Evolutionary conservation across 1,140 invertebrate species (phyloP), one percentile per base, ranked within the genome.

Genomic region (Gryon sp.): DNA sequence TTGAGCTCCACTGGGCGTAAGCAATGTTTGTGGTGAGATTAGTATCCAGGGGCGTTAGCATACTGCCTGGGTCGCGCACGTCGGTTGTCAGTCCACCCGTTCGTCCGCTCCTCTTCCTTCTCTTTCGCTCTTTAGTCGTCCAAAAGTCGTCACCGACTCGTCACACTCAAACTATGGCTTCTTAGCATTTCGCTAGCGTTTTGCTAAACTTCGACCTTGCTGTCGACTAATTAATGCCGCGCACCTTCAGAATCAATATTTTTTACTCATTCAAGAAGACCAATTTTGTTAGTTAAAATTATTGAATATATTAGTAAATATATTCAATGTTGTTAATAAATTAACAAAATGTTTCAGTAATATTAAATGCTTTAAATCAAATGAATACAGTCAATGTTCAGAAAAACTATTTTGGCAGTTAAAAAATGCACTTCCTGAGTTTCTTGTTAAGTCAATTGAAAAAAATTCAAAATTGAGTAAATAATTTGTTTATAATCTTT

Each of bases 11-110:
- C 78, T 81, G 83, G 41, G 60, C 59, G 77, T 80, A 85, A 82
- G 79, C 84, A 82, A 87, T 83, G 85, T 87, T 86, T 84, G 85
- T 78, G 65, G 84, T 77, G 84, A 80, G 86, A 86, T 87, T 86
- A 87, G 84, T 85, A 86, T 83, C 76, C 78, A 80, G 78, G 79
- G 81, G 80, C 79, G 81, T 83, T 68, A 66, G 53, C 38, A 77
- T 87, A 87, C 86, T 86, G 85, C 78, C 83, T 82, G 80, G 80
- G 73, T 80, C 79, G 78, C 85, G 81, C 76, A 86, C 80, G 81
- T 87, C 68, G 80, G 80, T 83, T 85, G 83, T 86, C 85, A 84
- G 83, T 82, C 81, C 66, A 77, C 74, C 40, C 32, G 48, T 24
- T 65, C 22, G 12, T 18, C 24, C 36, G 3, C 41, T 22, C 11